A percentile compares a stretch with the other conserved stretches of the same genome.
Evolutionary conservation across 2,113 vertebrate species (phyloP).

Genomic region (Tamias sibiricus): DNA sequence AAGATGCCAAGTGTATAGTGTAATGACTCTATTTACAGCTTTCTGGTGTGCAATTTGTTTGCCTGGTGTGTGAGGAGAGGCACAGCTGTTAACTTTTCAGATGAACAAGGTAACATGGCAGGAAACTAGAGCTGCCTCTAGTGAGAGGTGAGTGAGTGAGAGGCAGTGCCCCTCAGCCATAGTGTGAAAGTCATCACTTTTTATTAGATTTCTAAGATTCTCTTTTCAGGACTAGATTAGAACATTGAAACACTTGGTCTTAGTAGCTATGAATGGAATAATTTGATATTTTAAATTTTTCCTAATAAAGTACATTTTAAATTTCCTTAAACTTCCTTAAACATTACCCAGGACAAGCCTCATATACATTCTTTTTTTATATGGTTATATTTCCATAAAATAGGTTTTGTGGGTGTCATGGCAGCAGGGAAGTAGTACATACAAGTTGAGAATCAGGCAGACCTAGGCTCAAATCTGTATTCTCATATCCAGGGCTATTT

Average conservation of each 20-base stretch:
- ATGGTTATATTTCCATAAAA: constrained; percentile 31
- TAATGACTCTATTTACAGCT: constrained; percentile 42
- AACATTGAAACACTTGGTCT: not conserved
- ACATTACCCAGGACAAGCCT: not conserved
- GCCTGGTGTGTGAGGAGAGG: constrained; percentile 3
- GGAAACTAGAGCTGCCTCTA: not conserved
- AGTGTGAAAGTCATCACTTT: not conserved
- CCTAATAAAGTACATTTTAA: not conserved
- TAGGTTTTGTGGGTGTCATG: not conserved
- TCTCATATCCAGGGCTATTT: not conserved
- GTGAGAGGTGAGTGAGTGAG: not conserved
- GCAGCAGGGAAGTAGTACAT: not conserved
- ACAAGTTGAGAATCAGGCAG: not conserved
- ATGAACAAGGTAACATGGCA: constrained; percentile 36
- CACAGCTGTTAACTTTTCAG: constrained; percentile 53
- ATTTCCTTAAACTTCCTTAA: constrained; percentile 14
- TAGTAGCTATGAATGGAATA: not conserved
- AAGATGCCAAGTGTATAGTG: constrained; percentile 39
- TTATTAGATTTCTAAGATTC: not conserved
- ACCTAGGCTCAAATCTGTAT: not conserved
- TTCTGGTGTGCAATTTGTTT: constrained; percentile 58
- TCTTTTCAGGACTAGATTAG: not conserved
- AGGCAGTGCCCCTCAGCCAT: not conserved
- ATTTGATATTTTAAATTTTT: constrained; percentile 46
- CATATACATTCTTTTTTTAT: not conserved